Conservation (phyloP, 2,888 invertebrate species). For the Aphodius sticticus region DNA sequence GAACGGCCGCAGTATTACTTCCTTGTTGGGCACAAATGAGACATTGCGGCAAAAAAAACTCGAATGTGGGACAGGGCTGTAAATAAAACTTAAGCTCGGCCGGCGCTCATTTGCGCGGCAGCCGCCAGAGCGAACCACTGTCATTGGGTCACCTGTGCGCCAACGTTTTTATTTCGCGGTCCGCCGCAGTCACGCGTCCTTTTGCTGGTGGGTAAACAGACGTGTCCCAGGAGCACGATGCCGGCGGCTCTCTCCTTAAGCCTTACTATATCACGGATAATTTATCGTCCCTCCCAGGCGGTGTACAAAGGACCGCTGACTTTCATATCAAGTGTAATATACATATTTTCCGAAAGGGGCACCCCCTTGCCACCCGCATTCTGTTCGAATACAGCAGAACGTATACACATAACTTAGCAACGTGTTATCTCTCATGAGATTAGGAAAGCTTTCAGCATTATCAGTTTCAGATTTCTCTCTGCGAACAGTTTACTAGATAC, state of each 20-base stretch:
- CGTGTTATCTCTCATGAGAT: neutral
- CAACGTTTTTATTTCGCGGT: neutral
- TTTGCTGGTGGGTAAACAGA: neutral
- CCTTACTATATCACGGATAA: neutral
- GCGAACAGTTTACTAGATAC: neutral
- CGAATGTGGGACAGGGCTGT: neutral
- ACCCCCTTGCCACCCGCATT: neutral
- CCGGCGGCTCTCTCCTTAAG: neutral
- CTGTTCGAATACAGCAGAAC: neutral
- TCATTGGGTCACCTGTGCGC: neutral
- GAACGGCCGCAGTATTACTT: neutral
- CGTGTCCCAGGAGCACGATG: neutral
- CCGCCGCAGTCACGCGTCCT: neutral
- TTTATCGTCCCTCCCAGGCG: neutral
- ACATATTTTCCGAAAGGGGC: neutral
- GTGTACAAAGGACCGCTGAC: neutral
- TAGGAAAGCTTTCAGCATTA: neutral
- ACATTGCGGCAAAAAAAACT: neutral
- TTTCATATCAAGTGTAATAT: neutral
- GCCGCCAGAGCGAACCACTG: neutral
- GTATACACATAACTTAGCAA: neutral
- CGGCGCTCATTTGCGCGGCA: neutral
- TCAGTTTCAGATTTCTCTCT: slow-evolving; percentile 4
- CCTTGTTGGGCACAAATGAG: neutral
- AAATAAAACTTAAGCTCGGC: slow-evolving; percentile 1